Base-by-base conservation (phyloP, 2,797 vertebrate species). In the Lacerta viridis region DNA sequence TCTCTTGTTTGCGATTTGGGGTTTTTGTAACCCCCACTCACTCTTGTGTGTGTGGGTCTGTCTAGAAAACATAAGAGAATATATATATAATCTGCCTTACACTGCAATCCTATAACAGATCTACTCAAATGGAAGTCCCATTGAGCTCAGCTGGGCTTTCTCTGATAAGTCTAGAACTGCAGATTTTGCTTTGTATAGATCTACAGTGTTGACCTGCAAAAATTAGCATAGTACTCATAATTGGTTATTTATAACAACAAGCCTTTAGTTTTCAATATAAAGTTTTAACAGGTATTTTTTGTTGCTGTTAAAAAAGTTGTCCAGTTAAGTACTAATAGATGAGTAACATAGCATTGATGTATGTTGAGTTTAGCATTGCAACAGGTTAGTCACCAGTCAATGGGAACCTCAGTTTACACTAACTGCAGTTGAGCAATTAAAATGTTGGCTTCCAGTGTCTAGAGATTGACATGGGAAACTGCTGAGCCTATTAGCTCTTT, bases 1-100 rank as follows among this genome's bases (percentile, higher is more conserved):
- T 93, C 71, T 90, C 71, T 90, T 55, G 80, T 2, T 85, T 92
- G 68, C 90, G 86, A 91, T 83, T 91, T 85, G 66, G 41, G 46
- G 8, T 46, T 61, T 78, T 39, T 29, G 20, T 33, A 23, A 15
- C 20, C 11, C 10, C 23, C 46, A 36, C 68, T 43, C 17, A 36
- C 64, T 75, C 69, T 43, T 39, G n/a, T 85, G 39, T 75, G 39
- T 18, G 7, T 64, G 50, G 13, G 77, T 72, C 41, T 84, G 39
- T 74, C 43, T 75, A 27, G 68, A 77, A 68, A 72, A 50, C 18
- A 55, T 17, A 66, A 86, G 39, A 27, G 74, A 18, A 36, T n/a
- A 29, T 3, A 46, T 46, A 50, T 50, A 43, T 77, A 25, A 15
- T 29, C 7, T 75, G 72, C 20, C 36, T 39, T 39, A 75, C 72